Conservation (phyloP, 2,797 vertebrate species). For the Neosalanx taihuensis region DNA sequence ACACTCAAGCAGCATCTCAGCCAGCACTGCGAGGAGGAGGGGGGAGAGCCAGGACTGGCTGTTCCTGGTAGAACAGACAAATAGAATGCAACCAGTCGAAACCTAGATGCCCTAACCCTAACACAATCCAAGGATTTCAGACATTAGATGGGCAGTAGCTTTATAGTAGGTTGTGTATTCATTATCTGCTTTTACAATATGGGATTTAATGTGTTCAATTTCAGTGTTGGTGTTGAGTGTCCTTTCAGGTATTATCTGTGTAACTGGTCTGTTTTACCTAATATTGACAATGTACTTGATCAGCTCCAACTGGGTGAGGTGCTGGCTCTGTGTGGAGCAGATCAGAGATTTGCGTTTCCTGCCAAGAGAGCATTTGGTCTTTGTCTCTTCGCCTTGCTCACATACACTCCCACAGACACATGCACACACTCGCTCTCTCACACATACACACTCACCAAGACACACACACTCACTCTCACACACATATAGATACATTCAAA, state of each 20-base stretch:
- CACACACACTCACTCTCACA: conserved; percentile 9
- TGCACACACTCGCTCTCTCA: background rate
- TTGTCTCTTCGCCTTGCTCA: conserved; percentile 32
- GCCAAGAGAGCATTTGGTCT: conserved; percentile 60
- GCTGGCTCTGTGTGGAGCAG: conserved; percentile 9
- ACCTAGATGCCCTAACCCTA: background rate
- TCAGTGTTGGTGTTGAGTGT: no score
- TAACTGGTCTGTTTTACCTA: background rate
- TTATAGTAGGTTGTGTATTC: no score
- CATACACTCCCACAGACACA: conserved; percentile 27
- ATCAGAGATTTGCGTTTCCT: conserved; percentile 37
- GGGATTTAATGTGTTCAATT: no score
- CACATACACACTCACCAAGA: background rate
- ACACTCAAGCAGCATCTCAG: conserved; percentile 9
- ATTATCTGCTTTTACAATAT: no score
- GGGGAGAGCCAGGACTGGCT: background rate
- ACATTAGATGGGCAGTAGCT: background rate
- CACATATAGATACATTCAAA: background rate
- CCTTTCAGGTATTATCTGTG: background rate
- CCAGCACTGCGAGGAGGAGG: background rate
- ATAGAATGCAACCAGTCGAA: background rate
- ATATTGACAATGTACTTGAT: background rate
- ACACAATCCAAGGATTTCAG: background rate
- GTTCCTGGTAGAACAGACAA: background rate
- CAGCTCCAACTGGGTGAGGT: background rate